Base-by-base conservation (phyloP, 2,888 invertebrate genomes). In the Opisthograptis luteolata region DNA sequence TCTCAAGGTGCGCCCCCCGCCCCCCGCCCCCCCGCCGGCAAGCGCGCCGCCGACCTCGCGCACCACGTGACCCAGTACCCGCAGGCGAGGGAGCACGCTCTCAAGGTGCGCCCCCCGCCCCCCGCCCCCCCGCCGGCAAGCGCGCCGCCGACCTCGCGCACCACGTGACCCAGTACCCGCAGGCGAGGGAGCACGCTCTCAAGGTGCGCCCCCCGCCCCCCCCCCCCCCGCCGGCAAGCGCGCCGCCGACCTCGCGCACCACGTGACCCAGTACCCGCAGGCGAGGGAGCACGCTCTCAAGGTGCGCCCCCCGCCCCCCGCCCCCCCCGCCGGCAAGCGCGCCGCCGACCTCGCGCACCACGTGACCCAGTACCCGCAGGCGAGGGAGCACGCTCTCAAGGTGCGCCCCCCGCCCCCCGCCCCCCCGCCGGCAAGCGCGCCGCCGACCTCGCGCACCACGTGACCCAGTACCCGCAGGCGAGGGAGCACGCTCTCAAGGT, bases 161-260 rank as follows among this genome's bases (percentile, higher is more conserved):
- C 0, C 96, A 97, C 74, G 81, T 97, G n/a, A 92, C 93, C 58
- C 92, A 93, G 63, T 95, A 94, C 81, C 95, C 96, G 0, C 94
- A 95, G 67, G 93, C 95, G 0, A 92, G 94, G 64, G 93, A 93
- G 72, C 92, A 93, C 56, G 95, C n/a, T n/a, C n/a, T n/a, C n/a
- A n/a, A n/a, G n/a, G n/a, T n/a, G 80, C 84, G 22, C 81, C 84
- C 5, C 94, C 94, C 0, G 91, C 92, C 66, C 91, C 90, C 1
- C 79, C 84, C 8, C 84, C 90, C 10, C 93, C 94, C 2, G 92
- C 92, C 58, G 78, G 93, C 55, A 88, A 92, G 39, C 89, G 95
- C 63, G 80, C 95, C 0, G 94, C 95, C 68, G 94, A 95, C 66
- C 89, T 97, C 34, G 92, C 95, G 27, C 82, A 87, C 0, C 96